These are phyloP conservation scores for Rhinolophus sinicus DNA, from an alignment of 2,113 vertebrate genomes.

Conservation along the genomic window DNA sequence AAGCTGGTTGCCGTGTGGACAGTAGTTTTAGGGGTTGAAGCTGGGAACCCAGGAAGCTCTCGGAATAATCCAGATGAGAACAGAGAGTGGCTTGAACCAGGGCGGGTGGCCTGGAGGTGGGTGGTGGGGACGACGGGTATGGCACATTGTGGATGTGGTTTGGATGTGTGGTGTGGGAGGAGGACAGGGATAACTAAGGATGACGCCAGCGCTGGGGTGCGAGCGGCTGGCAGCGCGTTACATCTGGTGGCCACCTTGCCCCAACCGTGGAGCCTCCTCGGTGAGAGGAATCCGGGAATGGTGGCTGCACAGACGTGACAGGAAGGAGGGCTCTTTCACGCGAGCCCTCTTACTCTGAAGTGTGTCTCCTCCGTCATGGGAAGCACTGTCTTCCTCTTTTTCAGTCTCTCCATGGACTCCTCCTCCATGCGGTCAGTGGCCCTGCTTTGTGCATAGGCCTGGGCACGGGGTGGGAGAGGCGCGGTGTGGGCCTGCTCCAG, in stretches of 20 bases:
- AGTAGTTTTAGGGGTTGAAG: background rate
- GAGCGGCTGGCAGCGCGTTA: background rate
- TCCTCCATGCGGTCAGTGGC: background rate
- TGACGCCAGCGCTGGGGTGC: fast-evolving
- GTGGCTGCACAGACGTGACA: background rate
- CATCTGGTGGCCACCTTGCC: fast-evolving
- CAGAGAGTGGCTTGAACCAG: fast-evolving
- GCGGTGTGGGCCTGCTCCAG: fast-evolving
- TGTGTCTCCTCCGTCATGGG: fast-evolving
- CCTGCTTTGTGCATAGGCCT: background rate
- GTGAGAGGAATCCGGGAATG: fast-evolving
- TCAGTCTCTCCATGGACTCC: background rate
- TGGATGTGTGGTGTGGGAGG: fast-evolving
- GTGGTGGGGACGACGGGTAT: fast-evolving
- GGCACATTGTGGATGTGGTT: background rate
- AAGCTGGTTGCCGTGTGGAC: background rate
- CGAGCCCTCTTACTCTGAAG: fast-evolving
- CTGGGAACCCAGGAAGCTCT: background rate
- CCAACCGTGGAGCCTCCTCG: fast-evolving
- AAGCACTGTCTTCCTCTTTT: background rate
- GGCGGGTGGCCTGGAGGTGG: fast-evolving
- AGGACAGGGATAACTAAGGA: too few species aligned
- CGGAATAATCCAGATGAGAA: fast-evolving
- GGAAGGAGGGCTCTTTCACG: fast-evolving
- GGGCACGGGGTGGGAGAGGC: fast-evolving